Evolutionary conservation across 2,888 invertebrate species (phyloP).

Genomic region (Drosophila siamana): DNA sequence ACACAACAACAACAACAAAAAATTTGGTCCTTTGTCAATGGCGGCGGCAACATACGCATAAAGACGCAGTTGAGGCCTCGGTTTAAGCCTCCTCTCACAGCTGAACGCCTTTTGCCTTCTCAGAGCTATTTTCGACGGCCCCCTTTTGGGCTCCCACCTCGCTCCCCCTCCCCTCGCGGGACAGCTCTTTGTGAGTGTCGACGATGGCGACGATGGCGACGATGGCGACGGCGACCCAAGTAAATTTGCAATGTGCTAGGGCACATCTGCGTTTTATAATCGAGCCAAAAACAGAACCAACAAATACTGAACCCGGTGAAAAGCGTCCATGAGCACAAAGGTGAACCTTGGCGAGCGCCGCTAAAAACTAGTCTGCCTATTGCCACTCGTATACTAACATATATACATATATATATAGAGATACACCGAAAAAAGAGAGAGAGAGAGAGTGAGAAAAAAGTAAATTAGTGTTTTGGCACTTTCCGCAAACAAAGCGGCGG

Average conservation of each 20-base stretch:
- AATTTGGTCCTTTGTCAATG: constrained; percentile 67
- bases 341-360: constrained; percentile 6
- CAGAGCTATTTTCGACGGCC: constrained; percentile 10
- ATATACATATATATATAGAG: neutral
- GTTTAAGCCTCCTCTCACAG: constrained; percentile 3
- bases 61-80: constrained; percentile 11
- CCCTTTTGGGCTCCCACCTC: neutral
- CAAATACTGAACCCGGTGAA: constrained; percentile 30
- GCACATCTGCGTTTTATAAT: constrained; percentile 78
- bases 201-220: constrained; percentile 3
- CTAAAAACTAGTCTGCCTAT: constrained; percentile 30
- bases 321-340: constrained; percentile 12
- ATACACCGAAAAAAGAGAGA: constrained; percentile 1
- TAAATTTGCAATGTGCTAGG: constrained; percentile 51
- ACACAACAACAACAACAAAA: constrained; percentile 12
- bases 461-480: constrained; percentile 83
- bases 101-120: constrained; percentile 24
- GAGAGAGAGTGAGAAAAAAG: constrained; percentile 59
- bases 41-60: constrained; percentile 41
- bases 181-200: constrained; percentile 12
- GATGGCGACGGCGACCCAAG: constrained; percentile 32
- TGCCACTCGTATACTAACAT: constrained; percentile 2
- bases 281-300: constrained; percentile 51
- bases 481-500: constrained; percentile 73
- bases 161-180: neutral